These are phyloP conservation scores for Acanthornis magna DNA, from an alignment of 2,797 vertebrate genomes.

Conservation along the genomic window DNA sequence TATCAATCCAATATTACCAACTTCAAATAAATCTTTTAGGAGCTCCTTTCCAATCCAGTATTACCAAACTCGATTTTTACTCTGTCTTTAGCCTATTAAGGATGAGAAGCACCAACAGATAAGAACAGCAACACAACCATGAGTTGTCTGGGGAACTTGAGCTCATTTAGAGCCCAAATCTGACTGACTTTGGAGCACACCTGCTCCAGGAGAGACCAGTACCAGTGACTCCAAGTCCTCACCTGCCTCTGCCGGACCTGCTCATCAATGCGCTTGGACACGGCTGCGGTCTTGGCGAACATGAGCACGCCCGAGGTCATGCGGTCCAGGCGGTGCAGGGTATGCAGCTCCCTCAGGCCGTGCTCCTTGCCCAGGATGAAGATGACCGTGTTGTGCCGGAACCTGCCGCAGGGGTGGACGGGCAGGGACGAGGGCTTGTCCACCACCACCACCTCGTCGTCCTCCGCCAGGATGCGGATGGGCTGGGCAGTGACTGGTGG, in stretches of 20 bases:
- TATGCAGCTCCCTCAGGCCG: slow-evolving; percentile 87
- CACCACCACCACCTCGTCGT: slow-evolving; percentile 89
- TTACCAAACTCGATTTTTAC: background rate
- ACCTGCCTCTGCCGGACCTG: slow-evolving; percentile 90
- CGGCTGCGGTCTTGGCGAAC: slow-evolving; percentile 88
- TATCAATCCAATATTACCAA: rapidly evolving
- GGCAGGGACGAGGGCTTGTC: slow-evolving; percentile 95
- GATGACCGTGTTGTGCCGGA: slow-evolving; percentile 95
- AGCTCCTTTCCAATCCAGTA: background rate
- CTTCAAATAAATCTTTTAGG: background rate
- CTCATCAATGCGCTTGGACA: slow-evolving; percentile 89
- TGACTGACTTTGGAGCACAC: background rate
- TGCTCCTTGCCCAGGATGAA: slow-evolving; percentile 96
- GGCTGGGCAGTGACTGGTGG: slow-evolving; percentile 87
- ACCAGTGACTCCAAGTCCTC: background rate
- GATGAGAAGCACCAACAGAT: rapidly evolving
- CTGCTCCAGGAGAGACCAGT: background rate
- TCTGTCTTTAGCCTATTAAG: background rate
- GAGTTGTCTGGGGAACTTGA: rapidly evolving
- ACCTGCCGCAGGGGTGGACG: slow-evolving; percentile 96
- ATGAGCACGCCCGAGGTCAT: slow-evolving; percentile 95
- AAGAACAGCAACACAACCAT: background rate
- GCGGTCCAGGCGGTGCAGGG: slow-evolving; percentile 91
- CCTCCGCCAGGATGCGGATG: slow-evolving; percentile 84
- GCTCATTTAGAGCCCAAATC: no score